Conservation (phyloP, 2,888 invertebrate species). For the Mimachlamys varia region DNA sequence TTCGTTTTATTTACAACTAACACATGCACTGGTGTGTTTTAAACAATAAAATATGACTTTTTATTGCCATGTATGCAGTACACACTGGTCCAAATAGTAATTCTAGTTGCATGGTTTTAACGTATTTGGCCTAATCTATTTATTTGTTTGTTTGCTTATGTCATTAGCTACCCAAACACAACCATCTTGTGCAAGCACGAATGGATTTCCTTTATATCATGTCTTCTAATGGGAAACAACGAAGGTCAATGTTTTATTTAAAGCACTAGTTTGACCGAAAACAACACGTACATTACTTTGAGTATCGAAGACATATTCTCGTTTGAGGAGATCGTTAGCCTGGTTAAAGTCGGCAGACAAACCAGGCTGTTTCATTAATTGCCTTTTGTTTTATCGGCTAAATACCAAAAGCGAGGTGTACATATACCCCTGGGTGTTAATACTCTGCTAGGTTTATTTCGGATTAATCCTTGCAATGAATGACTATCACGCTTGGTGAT, state of each 20-base stretch:
- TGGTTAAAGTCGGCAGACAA: neutral
- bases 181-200: too few relatives aligned
- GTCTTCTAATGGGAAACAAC: neutral
- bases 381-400: constrained; percentile 6
- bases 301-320: neutral
- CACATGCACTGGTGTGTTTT: too few relatives aligned
- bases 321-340: constrained; percentile 19
- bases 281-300: neutral
- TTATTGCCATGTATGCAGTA: too few relatives aligned
- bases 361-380: neutral
- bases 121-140: too few relatives aligned
- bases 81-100: too few relatives aligned
- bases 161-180: neutral
- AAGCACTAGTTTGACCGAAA: neutral
- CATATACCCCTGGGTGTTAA: neutral
- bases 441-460: neutral
- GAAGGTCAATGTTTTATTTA: neutral
- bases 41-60: too few relatives aligned
- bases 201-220: neutral
- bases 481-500: neutral
- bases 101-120: too few relatives aligned
- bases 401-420: neutral
- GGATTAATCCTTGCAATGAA: constrained; percentile 9
- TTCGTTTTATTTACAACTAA: too few relatives aligned
- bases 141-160: neutral